Conservation (phyloP, 2,113 vertebrate genomes). For the Peromyscus polionotus region DNA sequence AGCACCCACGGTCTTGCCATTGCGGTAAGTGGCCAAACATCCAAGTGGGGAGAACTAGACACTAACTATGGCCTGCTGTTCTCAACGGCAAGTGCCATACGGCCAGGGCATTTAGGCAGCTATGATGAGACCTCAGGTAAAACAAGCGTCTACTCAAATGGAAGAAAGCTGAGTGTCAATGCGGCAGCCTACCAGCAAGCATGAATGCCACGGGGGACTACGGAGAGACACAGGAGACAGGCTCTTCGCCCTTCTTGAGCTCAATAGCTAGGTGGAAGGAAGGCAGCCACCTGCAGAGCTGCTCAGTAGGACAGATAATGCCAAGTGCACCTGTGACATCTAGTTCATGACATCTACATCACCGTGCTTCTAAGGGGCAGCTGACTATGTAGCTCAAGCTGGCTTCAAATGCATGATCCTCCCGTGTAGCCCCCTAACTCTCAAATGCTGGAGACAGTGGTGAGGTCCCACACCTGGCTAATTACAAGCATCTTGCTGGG, state of each 20-base stretch:
- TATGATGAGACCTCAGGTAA: slow-evolving; percentile 10
- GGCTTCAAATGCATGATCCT: not conserved
- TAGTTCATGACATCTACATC: not conserved
- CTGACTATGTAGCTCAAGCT: not conserved
- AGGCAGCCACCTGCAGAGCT: not conserved
- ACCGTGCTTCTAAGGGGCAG: not conserved
- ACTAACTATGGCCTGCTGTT: not conserved
- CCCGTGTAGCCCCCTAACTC: not conserved
- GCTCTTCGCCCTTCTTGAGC: not conserved
- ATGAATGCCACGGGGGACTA: not conserved
- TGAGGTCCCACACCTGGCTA: not conserved
- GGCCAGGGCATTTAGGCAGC: not conserved
- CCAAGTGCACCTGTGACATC: not conserved
- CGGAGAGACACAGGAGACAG: fast-evolving
- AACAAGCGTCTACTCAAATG: not conserved
- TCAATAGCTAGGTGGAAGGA: not conserved
- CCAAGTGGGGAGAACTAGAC: not conserved
- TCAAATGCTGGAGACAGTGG: not conserved
- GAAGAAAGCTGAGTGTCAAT: not conserved
- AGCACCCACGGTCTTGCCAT: not conserved
- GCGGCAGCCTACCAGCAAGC: not conserved
- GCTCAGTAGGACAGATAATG: not conserved
- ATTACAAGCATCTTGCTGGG: not conserved
- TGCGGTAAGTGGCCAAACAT: not conserved
- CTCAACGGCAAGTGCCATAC: not conserved